These are phyloP conservation scores for Lamprotornis superbus DNA, from an alignment of 2,113 vertebrate species.

Conservation along the genomic window DNA sequence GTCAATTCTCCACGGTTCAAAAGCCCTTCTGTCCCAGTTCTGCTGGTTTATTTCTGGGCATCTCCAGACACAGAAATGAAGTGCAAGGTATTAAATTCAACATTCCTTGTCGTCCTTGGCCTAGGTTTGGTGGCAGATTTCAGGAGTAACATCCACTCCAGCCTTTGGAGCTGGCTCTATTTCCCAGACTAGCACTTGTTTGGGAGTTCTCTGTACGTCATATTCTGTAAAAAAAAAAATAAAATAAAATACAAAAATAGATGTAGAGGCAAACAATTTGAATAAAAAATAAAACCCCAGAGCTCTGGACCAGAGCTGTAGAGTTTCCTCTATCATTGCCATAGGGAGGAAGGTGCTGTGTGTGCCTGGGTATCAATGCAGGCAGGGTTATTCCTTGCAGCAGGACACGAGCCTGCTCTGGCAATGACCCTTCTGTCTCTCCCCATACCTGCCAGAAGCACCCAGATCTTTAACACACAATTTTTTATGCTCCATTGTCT, in stretches of 20 bases:
- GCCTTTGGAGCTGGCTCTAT: neutral
- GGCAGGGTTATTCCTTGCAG: neutral
- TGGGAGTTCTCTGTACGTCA: neutral
- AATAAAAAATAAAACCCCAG: neutral
- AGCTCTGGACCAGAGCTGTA: neutral
- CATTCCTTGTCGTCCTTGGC: neutral
- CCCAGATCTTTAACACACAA: accelerated
- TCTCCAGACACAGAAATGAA: neutral
- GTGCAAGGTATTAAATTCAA: neutral
- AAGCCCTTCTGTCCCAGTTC: neutral
- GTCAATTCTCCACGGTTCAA: neutral
- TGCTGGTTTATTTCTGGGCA: neutral
- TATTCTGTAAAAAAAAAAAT: neutral
- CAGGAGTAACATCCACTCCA: accelerated
- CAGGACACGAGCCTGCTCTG: neutral
- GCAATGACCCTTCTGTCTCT: neutral
- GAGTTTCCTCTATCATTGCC: neutral
- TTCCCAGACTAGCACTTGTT: neutral
- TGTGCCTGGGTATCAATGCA: neutral
- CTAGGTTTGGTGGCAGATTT: neutral
- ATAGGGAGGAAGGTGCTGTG: neutral
- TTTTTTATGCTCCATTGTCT: neutral
- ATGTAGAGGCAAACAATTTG: neutral
- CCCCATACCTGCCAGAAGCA: neutral
- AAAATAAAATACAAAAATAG: neutral